These are phyloP conservation scores for Himalopsyche tibetana DNA, from an alignment of 2,888 invertebrate genomes.

Conservation along the genomic window DNA sequence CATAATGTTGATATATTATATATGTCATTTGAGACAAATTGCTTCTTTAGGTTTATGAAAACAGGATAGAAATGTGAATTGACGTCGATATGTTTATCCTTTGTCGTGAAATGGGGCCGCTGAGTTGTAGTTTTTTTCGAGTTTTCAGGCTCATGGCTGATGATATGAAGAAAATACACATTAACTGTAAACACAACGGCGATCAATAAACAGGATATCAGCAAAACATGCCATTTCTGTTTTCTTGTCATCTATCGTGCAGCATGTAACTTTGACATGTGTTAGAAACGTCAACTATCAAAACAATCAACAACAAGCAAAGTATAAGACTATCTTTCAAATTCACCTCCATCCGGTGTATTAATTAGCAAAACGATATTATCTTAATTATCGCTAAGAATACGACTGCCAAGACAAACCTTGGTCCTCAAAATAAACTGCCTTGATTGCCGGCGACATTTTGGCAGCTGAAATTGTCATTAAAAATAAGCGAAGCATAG, in stretches of 20 bases:
- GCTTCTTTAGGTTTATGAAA: constrained; percentile 51
- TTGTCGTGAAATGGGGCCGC: constrained; percentile 17
- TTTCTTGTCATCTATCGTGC: constrained; percentile 64
- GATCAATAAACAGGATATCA: constrained; percentile 65
- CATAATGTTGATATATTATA: constrained; percentile 69
- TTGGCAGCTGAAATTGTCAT: constrained; percentile 52
- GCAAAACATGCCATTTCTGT: constrained; percentile 64
- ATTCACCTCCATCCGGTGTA: constrained; percentile 42
- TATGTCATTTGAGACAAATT: constrained; percentile 68
- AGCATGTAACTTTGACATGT: constrained; percentile 47
- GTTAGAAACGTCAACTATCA: constrained; percentile 52
- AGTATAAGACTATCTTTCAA: background rate
- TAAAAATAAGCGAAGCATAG: background rate
- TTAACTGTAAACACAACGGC: constrained; percentile 67
- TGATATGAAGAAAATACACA: constrained; percentile 72
- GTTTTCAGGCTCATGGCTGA: constrained; percentile 69
- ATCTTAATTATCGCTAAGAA: constrained; percentile 20
- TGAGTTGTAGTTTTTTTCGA: constrained; percentile 50
- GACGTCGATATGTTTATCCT: constrained; percentile 49
- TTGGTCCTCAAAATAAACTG: constrained; percentile 58
- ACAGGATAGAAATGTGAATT: constrained; percentile 56
- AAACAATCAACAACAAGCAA: constrained; percentile 36
- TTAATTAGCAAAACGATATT: background rate
- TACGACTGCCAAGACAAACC: constrained; percentile 44
- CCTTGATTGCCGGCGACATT: constrained; percentile 52